These are phyloP conservation scores for Temnothorax ravouxi DNA, from an alignment of 2,888 invertebrate species.

Conservation along the genomic window DNA sequence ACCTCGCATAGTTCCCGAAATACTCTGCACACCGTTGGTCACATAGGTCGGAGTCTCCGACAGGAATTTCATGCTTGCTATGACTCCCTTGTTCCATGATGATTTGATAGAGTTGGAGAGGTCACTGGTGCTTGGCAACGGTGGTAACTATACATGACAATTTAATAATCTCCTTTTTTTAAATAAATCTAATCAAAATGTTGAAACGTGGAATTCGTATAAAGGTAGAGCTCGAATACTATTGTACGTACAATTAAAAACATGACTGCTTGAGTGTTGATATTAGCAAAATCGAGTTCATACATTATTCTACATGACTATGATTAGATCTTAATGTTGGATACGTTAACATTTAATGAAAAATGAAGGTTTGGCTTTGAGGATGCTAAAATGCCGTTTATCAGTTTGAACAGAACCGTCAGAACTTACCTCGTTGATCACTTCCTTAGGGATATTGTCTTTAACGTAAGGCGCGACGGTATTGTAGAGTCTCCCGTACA, in stretches of 20 bases:
- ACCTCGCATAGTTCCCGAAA: constrained; percentile 32
- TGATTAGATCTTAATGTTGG: background rate
- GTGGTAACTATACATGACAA: constrained; percentile 70
- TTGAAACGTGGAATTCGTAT: background rate
- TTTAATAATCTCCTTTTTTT: constrained; percentile 10
- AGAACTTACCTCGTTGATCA: constrained; percentile 76
- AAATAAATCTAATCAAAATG: background rate
- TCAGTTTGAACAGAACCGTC: background rate
- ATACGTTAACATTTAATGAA: background rate
- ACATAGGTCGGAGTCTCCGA: constrained; percentile 77
- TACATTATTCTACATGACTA: background rate
- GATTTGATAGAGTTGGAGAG: constrained; percentile 67
- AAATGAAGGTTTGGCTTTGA: background rate
- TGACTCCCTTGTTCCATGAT: constrained; percentile 81
- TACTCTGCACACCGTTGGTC: constrained; percentile 69
- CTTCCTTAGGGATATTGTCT: constrained; percentile 78
- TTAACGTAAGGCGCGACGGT: constrained; percentile 79
- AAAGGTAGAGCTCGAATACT: background rate
- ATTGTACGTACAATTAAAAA: background rate
- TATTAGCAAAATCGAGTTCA: background rate
- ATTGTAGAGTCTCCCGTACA: constrained; percentile 82
- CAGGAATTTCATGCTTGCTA: constrained; percentile 75
- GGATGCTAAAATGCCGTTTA: background rate
- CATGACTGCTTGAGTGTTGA: background rate
- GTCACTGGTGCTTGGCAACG: constrained; percentile 75